Base-by-base conservation (phyloP, 2,888 invertebrate species). In the Asteroscopus sphinx region DNA sequence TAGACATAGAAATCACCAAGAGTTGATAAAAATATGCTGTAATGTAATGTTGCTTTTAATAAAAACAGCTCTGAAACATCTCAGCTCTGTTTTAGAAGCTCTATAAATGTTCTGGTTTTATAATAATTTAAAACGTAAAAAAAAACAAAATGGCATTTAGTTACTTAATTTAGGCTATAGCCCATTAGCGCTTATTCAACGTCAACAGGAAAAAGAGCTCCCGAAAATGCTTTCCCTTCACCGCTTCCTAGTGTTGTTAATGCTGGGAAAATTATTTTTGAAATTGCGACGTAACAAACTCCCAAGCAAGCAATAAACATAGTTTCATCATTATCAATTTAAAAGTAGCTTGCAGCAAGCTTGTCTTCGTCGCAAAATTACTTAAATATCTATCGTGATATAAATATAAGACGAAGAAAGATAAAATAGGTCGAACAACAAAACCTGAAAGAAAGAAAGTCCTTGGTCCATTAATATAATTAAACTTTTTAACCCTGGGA, bases 381-480 rank as follows among this genome's bases (percentile, higher is more conserved):
- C 40, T 67, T 55, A 54, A 67, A 25, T 15, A 49, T 45, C 40
- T 48, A 57, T 54, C 13, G 17, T 32, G 47, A 36, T 41, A 37
- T 21, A 48, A 41, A 57, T 51, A 68, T 66, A 51, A 51, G 26
- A 26, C 13, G 59, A 15, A 44, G 45, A 45, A 49, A 46, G 49
- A 55, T 57, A 48, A 45, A 52, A 48, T 33, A 26, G 11, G 6
- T 35, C n/a, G 32, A 48, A 54, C 48, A 49, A 48, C 11, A 57
- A 60, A 61, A 68, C 32, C 13, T 44, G 57, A 57, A 41, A 33
- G 26, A 49, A 66, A 70, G 48, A 53, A 68, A 67, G 67, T 66
- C 59, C 61, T 58, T 56, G 56, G 13, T 47, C 36, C 30, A 30
- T 68, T 66, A 68, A 73, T 65, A 67, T 66, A 65, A 59, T 51